Conservation (phyloP, 2,113 vertebrate genomes). For the Microtus pennsylvanicus region DNA sequence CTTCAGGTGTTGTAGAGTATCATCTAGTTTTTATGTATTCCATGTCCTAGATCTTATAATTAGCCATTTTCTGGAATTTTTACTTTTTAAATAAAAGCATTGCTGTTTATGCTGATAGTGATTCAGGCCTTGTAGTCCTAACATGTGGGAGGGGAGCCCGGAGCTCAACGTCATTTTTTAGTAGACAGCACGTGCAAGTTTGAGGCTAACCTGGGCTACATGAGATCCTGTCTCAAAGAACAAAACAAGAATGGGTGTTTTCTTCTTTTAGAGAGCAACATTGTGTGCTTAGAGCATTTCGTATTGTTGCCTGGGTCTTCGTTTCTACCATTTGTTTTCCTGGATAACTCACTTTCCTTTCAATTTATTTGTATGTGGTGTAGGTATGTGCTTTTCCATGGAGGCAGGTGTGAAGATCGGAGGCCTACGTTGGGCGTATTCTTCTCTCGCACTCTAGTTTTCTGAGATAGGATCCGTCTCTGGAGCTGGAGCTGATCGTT, state of each 20-base stretch:
- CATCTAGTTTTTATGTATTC: neutral
- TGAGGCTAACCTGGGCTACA: neutral
- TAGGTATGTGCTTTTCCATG: neutral
- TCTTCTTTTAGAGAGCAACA: neutral
- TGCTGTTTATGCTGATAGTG: neutral
- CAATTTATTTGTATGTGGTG: neutral
- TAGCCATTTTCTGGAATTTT: neutral
- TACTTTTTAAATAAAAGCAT: slow-evolving; percentile 5
- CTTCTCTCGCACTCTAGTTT: neutral
- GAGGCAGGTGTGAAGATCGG: neutral
- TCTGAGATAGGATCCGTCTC: neutral
- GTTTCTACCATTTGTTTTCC: neutral
- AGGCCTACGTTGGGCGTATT: neutral
- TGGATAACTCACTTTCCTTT: neutral
- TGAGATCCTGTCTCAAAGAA: neutral
- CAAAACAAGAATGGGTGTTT: neutral
- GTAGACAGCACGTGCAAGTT: neutral
- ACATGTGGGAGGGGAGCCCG: neutral
- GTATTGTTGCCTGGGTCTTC: neutral
- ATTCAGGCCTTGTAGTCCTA: neutral
- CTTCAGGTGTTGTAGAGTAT: neutral
- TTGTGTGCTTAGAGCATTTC: neutral
- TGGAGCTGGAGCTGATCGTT: neutral
- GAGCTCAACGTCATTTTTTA: neutral
- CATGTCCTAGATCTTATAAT: neutral